Evolutionary conservation across 1,140 invertebrate species (phyloP).

Genomic region (Notospermus geniculatus): DNA sequence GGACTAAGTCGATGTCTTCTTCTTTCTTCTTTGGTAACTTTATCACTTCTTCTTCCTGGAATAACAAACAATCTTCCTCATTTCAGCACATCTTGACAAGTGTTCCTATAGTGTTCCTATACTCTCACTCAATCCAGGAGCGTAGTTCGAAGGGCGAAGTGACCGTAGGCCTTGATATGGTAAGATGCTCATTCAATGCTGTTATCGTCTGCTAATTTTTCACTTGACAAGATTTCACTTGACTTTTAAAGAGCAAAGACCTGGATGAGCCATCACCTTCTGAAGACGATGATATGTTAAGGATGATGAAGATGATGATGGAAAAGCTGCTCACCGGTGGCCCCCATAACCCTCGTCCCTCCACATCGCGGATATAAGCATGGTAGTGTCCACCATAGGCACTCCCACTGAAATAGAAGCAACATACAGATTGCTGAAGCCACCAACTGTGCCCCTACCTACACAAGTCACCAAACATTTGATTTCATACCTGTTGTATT

Average conservation of each 20-base stretch:
- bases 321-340: conserved; percentile 33
- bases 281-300: too few relatives aligned
- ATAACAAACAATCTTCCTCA: not conserved
- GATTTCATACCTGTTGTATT: too few relatives aligned
- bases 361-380: conserved; percentile 52
- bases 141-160: too few relatives aligned
- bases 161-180: too few relatives aligned
- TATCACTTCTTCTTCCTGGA: conserved; percentile 33
- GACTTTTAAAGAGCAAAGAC: not conserved
- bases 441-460: too few relatives aligned
- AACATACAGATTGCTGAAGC: too few relatives aligned
- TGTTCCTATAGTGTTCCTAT: not conserved
- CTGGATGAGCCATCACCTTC: too few relatives aligned
- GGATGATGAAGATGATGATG: not conserved
- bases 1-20: conserved; percentile 36
- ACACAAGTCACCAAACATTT: too few relatives aligned
- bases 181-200: too few relatives aligned
- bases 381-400: conserved; percentile 53
- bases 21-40: conserved; percentile 24
- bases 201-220: too few relatives aligned
- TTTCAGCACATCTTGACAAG: not conserved
- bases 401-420: conserved; percentile 35
- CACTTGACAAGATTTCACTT: not conserved
- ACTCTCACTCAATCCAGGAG: too few relatives aligned
- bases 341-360: conserved; percentile 46